Percentiles rank a stretch among this genome's conserved stretches.
Evolutionary conservation across 2,113 vertebrate genomes (phyloP).

Genomic region (Onychostoma macrolepis): DNA sequence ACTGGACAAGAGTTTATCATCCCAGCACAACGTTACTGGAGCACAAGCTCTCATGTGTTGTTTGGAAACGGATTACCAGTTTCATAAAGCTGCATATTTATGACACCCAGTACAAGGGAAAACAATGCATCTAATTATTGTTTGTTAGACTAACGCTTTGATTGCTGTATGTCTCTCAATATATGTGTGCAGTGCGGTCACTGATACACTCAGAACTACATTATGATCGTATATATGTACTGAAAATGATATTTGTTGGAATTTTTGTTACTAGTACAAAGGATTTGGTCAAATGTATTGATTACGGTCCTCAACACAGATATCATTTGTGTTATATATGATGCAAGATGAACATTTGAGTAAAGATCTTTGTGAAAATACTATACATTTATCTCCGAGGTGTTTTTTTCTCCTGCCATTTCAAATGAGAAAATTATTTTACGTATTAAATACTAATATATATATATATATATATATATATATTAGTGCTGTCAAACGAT

Average conservation of each 20-base stretch:
- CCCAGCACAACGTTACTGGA: not conserved
- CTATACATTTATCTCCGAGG: not conserved
- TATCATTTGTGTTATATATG: not conserved
- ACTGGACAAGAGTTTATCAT: too few relatives aligned
- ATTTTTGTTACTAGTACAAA: constrained; percentile 14
- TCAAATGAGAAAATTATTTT: too few relatives aligned
- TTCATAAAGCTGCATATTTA: not conserved
- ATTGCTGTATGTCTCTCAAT: not conserved
- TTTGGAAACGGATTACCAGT: not conserved
- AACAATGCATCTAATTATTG: not conserved
- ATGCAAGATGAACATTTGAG: constrained; percentile 9
- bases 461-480: too few relatives aligned
- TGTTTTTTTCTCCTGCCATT: not conserved
- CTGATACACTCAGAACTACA: not conserved
- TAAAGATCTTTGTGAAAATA: constrained; percentile 4
- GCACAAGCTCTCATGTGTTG: not conserved
- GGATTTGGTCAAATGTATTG: not conserved
- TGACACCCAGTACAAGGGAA: not conserved
- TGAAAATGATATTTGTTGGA: not conserved
- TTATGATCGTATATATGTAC: not conserved
- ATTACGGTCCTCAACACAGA: not conserved
- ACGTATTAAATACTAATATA: too few relatives aligned
- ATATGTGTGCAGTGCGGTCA: not conserved
- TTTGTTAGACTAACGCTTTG: not conserved
- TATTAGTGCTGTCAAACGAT: too few relatives aligned